Evolutionary conservation across 1,140 invertebrate genomes (phyloP), one percentile per base, ranked within the genome.

Genomic region (Drosophila pseudoananassae): DNA sequence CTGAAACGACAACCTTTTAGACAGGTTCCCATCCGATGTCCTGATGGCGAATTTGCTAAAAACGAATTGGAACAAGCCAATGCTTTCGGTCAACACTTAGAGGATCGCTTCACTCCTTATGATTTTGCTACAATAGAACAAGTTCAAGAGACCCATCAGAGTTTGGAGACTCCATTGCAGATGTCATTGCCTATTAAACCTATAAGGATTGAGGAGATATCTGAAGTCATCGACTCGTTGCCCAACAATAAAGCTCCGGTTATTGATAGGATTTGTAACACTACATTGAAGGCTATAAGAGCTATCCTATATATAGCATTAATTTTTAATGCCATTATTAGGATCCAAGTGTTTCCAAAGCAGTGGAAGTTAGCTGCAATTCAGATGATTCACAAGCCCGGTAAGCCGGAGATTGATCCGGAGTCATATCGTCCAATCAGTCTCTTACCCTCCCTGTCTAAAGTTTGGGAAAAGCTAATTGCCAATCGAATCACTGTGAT

Each of bases 401-500:
- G 33, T 12, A 36, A 36, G 9, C 36, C 38, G 7, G 38, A 43
- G 14, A n/a, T 15, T 43, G n/a, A 43, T 43, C 38, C 38, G 14
- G 38, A 43, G 14, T 15, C n/a, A 15, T 43, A 43, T 15, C 14
- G 38, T 14, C 38, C 38, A 14, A 43, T 43, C 14, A 43, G 38
- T 4, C 36, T 65, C 14, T 4, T 56, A n/a, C 25, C 52, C 15
- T 40, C 60, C 29, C 4, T 63, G 2, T 63, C 59, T 12, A 57
- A 66, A 27, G 14, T 66, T 15, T 66, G 63, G 38, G 29, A 66
- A 38, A 66, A 36, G 15, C 33, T 43, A 6, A 45, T 51, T 43
- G 61, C 36, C 10, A 51, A 56, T 20, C 51, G 60, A 23, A 25
- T 63, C 12, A 38, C 1, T 6, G 31, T 4, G 7, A 40, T 43